Evolutionary conservation across 2,113 vertebrate species (phyloP).

Genomic region (Natator depressus): DNA sequence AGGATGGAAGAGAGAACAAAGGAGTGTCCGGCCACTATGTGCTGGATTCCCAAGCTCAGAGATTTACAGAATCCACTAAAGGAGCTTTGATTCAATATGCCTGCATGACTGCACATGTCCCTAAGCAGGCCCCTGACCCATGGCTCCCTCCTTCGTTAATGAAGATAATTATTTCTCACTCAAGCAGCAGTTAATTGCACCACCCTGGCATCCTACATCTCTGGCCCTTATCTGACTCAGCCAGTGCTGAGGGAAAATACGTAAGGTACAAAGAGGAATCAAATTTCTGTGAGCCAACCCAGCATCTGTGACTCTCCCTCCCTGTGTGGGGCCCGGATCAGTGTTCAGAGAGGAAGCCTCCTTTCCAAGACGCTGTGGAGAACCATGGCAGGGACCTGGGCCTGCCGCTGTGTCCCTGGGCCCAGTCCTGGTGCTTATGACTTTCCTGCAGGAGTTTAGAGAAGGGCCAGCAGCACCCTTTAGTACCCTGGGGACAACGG

Average conservation of each 20-base stretch:
- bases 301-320: neutral
- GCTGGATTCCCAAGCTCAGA: neutral
- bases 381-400: neutral
- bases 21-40: neutral
- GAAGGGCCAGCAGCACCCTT: neutral
- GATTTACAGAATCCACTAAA: neutral
- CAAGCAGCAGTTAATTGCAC: neutral
- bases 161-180: neutral
- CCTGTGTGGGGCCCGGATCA: neutral
- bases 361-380: neutral
- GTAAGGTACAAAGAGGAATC: neutral
- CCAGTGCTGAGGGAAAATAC: neutral
- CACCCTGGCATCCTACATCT: neutral
- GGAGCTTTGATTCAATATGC: neutral
- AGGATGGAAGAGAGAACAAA: neutral
- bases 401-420: too few relatives aligned
- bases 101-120: neutral
- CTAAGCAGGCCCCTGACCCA: neutral
- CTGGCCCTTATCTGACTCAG: neutral
- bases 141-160: neutral
- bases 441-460: neutral
- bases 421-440: neutral
- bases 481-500: neutral
- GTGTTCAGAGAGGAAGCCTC: neutral
- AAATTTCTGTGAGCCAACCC: neutral